These are phyloP conservation scores for Aphodius sticticus DNA, from an alignment of 2,888 invertebrate genomes.

Conservation along the genomic window DNA sequence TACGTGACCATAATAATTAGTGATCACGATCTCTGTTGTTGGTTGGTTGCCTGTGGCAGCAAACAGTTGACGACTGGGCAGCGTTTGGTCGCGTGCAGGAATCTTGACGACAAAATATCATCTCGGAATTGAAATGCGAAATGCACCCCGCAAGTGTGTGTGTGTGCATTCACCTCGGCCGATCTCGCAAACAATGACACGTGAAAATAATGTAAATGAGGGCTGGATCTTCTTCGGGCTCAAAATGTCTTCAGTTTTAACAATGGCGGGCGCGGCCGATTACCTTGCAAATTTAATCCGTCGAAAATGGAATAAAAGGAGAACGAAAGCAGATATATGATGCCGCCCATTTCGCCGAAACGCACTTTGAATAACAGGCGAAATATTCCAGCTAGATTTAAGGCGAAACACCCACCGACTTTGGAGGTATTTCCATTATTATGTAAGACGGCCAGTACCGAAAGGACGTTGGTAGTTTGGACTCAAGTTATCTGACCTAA, in stretches of 20 bases:
- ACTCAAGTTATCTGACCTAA: too few relatives aligned
- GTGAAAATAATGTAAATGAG: conserved; percentile 22
- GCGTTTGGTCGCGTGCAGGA: background rate
- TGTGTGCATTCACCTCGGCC: conserved; percentile 11
- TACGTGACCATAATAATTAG: conserved; percentile 32
- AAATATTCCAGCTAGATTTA: background rate
- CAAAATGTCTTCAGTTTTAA: background rate
- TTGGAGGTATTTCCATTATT: background rate
- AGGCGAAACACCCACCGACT: background rate
- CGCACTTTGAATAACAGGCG: background rate
- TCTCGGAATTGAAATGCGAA: conserved; percentile 7
- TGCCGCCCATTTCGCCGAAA: background rate
- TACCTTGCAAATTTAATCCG: conserved; percentile 4
- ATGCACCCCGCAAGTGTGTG: background rate
- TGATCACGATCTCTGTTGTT: conserved; percentile 5
- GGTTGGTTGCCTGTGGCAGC: background rate
- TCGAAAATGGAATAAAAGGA: background rate
- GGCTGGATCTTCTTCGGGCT: conserved; percentile 8
- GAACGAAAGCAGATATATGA: background rate
- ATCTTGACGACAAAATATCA: background rate
- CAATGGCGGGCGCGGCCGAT: conserved; percentile 14
- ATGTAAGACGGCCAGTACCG: background rate
- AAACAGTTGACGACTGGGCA: background rate
- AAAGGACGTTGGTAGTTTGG: background rate
- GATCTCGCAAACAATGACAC: conserved; percentile 25